A percentile compares a stretch with the other conserved stretches of the same genome.
Evolutionary conservation across 2,113 vertebrate genomes (phyloP).

Genomic region (Saguinus midas): DNA sequence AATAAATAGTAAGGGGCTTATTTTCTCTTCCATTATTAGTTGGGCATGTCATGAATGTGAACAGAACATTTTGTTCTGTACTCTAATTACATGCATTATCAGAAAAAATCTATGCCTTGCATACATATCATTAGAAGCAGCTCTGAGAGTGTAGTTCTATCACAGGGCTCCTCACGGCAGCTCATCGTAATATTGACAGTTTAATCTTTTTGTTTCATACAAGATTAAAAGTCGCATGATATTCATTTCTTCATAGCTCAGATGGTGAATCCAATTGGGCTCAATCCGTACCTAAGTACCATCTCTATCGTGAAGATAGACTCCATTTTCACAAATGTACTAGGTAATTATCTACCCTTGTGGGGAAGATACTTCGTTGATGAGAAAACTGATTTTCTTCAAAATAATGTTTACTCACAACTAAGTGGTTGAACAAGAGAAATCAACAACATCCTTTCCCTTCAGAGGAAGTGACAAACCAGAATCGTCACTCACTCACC

Average conservation of each 20-base stretch:
- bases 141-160: slow-evolving; percentile 69
- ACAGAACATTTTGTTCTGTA: slow-evolving; percentile 85
- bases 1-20: slow-evolving; percentile 89
- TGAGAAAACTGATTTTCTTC: slow-evolving; percentile 66
- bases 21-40: slow-evolving; percentile 86
- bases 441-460: background rate
- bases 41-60: slow-evolving; percentile 84
- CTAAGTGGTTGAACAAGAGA: slow-evolving; percentile 45
- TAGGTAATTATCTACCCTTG: slow-evolving; percentile 76
- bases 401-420: slow-evolving; percentile 60
- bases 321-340: slow-evolving; percentile 74
- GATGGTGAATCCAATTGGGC: slow-evolving; percentile 78
- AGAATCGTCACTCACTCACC: background rate
- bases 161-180: slow-evolving; percentile 78
- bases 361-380: slow-evolving; percentile 65
- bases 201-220: slow-evolving; percentile 85
- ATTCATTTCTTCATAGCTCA: slow-evolving; percentile 65
- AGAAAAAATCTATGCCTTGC: slow-evolving; percentile 83
- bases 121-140: slow-evolving; percentile 77
- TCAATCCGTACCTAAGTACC: slow-evolving; percentile 75
- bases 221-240: slow-evolving; percentile 82
- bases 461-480: background rate
- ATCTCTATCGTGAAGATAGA: slow-evolving; percentile 72
- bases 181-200: slow-evolving; percentile 84
- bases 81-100: slow-evolving; percentile 89